These are phyloP conservation scores for Petrolisthes manimaculis DNA, from an alignment of 2,888 invertebrate genomes.

Conservation along the genomic window DNA sequence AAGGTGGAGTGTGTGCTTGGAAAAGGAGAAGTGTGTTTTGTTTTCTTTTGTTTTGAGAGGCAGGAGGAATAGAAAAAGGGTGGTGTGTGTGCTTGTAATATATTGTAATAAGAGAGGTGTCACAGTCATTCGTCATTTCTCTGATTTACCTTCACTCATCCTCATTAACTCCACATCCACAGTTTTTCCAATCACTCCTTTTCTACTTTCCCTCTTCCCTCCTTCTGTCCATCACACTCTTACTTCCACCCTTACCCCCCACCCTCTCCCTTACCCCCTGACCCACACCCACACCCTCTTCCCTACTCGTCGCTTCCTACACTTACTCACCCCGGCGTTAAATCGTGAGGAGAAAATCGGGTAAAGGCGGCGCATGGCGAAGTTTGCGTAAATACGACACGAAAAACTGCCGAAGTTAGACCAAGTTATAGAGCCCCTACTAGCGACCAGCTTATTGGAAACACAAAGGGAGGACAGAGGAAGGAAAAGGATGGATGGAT, in stretches of 20 bases:
- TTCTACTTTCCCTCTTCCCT: not conserved
- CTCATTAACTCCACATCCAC: too few relatives aligned
- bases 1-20: too few relatives aligned
- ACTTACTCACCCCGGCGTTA: slow-evolving; percentile 16
- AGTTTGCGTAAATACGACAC: slow-evolving; percentile 43
- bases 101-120: too few relatives aligned
- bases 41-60: too few relatives aligned
- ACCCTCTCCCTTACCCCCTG: slow-evolving; percentile 1
- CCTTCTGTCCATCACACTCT: not conserved
- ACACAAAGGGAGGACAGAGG: slow-evolving; percentile 20
- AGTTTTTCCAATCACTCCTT: not conserved
- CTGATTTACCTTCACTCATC: too few relatives aligned
- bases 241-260: not conserved
- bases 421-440: slow-evolving; percentile 32
- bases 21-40: too few relatives aligned
- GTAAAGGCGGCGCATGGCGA: slow-evolving; percentile 32
- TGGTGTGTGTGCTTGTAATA: too few relatives aligned
- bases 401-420: slow-evolving; percentile 40
- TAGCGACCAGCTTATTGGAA: slow-evolving; percentile 32
- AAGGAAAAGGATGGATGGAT: too few relatives aligned
- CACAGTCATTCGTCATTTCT: too few relatives aligned
- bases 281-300: not conserved
- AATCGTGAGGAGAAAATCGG: slow-evolving; percentile 42
- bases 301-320: not conserved
- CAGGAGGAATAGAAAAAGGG: too few relatives aligned